Evolutionary conservation across 1,140 invertebrate genomes (phyloP), one percentile per base, ranked within the genome.

Genomic region (Drosophila parvula): DNA sequence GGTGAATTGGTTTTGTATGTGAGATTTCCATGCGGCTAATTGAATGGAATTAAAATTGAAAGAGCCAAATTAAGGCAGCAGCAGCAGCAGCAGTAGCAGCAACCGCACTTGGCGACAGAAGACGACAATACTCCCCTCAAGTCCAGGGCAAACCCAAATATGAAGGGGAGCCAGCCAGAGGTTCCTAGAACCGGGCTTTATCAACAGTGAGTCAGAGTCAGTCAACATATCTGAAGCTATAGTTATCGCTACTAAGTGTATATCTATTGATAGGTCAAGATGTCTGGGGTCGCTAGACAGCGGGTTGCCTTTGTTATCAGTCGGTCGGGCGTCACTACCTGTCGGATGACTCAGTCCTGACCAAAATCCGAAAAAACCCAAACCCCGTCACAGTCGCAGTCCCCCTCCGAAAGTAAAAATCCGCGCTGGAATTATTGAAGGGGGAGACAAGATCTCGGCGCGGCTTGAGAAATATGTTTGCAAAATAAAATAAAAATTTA

Each of bases 41-140:
- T 86, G 83, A 86, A 83, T 74, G 63, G 65, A 86, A 88, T 86
- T 79, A 83, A 86, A 86, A 88, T 79, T 82, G 63, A 88, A 88
- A 88, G 76, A 79, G 40, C 36, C 53, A 75, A 75, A 58, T 58
- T 65, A 51, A 76, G 32, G 32, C 28, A 22, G 30, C 45, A 67
- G 48, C 22, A 22, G 22, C 22, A 22, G 22, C n/a, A n/a, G n/a
- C n/a, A n/a, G n/a, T n/a, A n/a, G n/a, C n/a, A n/a, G n/a, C n/a
- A n/a, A n/a, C n/a, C n/a, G n/a, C 58, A 43, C 51, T 75, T 65
- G 51, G 65, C 34, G 51, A 58, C 65, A 69, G 16, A 68, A 68
- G 47, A 27, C 16, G n/a, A 10, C 18, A 44, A 18, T n/a, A n/a
- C n/a, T 32, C 14, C 30, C 30, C 18, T 16, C 10, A 0, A 0